Conservation (phyloP, 1,140 invertebrate species). For the Bombus superbus region DNA sequence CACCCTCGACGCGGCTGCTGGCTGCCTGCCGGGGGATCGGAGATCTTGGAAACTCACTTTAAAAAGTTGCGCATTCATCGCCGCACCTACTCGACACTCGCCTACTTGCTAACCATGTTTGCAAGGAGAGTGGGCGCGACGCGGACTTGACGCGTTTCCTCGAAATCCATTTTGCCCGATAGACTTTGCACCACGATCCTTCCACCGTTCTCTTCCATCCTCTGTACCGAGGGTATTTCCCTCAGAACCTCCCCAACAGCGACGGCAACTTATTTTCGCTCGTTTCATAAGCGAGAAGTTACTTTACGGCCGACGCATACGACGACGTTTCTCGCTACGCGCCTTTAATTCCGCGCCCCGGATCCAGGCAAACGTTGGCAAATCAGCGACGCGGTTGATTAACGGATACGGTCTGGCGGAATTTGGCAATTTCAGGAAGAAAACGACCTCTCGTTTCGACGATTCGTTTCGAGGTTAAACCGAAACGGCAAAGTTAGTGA, state of each 20-base stretch:
- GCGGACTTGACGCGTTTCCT: constrained; percentile 37
- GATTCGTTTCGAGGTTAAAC: not conserved
- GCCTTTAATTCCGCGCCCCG: not conserved
- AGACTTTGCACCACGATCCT: constrained; percentile 11
- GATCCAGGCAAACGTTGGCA: not conserved
- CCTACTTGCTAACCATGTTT: constrained; percentile 53
- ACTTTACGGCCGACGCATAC: constrained; percentile 15
- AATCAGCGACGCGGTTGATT: not conserved
- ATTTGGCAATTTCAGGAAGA: not conserved
- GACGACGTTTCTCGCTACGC: not conserved
- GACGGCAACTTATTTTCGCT: constrained; percentile 42
- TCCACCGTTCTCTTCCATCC: not conserved
- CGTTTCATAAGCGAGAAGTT: constrained; percentile 53
- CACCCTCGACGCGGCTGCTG: constrained; percentile 30
- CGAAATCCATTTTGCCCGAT: constrained; percentile 56
- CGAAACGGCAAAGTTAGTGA: not conserved
- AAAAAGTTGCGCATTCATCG: constrained; percentile 65
- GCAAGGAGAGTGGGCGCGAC: not conserved
- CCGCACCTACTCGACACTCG: constrained; percentile 13
- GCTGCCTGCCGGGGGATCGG: not conserved
- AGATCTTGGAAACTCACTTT: constrained; percentile 65
- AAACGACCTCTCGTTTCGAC: not conserved
- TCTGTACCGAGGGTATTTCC: not conserved
- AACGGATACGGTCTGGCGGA: not conserved
- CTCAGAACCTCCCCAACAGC: not conserved